Conservation (phyloP, 2,888 invertebrate genomes). For the Ochropleura plecta region DNA sequence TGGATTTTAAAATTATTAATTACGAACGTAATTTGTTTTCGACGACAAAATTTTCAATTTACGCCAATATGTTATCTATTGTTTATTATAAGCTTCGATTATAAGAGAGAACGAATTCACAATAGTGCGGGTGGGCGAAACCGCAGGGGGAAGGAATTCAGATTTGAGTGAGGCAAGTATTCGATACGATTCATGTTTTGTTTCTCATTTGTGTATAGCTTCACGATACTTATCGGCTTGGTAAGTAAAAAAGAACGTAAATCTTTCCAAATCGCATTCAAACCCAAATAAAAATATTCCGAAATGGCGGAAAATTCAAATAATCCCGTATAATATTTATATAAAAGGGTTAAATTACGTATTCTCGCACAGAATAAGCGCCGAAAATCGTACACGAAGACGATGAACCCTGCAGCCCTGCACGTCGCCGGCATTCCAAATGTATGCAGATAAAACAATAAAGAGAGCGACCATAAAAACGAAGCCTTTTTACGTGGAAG, state of each 20-base stretch:
- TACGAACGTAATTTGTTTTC: conserved; percentile 57
- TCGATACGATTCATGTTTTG: background rate
- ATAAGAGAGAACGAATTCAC: conserved; percentile 11
- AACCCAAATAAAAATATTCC: conserved; percentile 59
- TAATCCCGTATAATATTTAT: conserved; percentile 64
- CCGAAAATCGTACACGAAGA: conserved; percentile 41
- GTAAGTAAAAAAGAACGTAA: conserved; percentile 47
- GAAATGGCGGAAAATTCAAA: conserved; percentile 60
- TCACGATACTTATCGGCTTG: conserved; percentile 20
- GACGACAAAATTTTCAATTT: conserved; percentile 53
- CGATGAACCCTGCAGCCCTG: conserved; percentile 39
- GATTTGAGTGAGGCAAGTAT: background rate
- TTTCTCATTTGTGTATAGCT: conserved; percentile 19
- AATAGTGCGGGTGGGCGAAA: background rate
- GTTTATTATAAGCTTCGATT: too few species aligned
- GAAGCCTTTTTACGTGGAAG: conserved; percentile 57
- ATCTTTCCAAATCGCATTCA: conserved; percentile 43
- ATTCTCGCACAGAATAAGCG: conserved; percentile 56
- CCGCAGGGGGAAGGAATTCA: background rate
- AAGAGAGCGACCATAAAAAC: conserved; percentile 63
- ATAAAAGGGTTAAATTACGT: conserved; percentile 66
- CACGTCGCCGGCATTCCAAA: conserved; percentile 56
- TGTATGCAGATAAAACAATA: conserved; percentile 70
- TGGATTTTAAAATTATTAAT: conserved; percentile 65
- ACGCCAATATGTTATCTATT: conserved; percentile 46